phyloP scores from a whole-genome alignment of 2,888 invertebrate species.

The Rhamphomyia laevipes region DNA sequence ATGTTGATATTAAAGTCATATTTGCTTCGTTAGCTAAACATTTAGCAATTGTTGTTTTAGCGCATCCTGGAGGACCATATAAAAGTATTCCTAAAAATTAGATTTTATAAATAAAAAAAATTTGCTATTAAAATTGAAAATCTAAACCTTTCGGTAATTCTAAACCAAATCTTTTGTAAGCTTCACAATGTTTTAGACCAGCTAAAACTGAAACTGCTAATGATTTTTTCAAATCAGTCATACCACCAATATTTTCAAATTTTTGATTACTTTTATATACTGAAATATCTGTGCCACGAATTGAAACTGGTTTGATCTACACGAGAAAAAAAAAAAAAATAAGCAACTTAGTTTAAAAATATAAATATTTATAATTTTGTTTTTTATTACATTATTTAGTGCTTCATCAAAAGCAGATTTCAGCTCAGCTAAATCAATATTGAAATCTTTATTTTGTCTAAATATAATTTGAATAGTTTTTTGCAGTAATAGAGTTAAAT shows the following conservation, averaged over 20 bases:
- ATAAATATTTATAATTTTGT: conserved; percentile 2
- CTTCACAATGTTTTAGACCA: conserved; percentile 43
- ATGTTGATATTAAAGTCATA: conserved; percentile 44
- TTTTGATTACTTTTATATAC: conserved; percentile 32
- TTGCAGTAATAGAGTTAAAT: conserved; percentile 40
- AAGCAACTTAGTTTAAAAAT: neutral
- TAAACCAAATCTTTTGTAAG: conserved; percentile 44
- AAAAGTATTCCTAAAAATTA: conserved; percentile 41
- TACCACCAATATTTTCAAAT: conserved; percentile 45
- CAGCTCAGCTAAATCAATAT: neutral
- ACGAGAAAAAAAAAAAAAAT: too few relatives aligned
- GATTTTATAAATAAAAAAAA: neutral
- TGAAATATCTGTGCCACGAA: conserved; percentile 38
- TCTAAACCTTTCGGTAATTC: conserved; percentile 41
- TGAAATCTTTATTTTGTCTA: neutral
- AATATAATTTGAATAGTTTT: conserved; percentile 25
- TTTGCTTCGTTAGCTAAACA: conserved; percentile 43
- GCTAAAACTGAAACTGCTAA: conserved; percentile 44
- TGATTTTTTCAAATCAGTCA: conserved; percentile 40
- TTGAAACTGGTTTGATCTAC: conserved; percentile 28
- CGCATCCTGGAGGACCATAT: conserved; percentile 54
- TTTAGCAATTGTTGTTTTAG: conserved; percentile 50
- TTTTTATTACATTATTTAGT: conserved; percentile 11
- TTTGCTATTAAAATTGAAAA: neutral
- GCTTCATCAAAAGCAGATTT: conserved; percentile 1